Base-by-base conservation (phyloP, 2,888 invertebrate species). In the Heterodera filipjevi region DNA sequence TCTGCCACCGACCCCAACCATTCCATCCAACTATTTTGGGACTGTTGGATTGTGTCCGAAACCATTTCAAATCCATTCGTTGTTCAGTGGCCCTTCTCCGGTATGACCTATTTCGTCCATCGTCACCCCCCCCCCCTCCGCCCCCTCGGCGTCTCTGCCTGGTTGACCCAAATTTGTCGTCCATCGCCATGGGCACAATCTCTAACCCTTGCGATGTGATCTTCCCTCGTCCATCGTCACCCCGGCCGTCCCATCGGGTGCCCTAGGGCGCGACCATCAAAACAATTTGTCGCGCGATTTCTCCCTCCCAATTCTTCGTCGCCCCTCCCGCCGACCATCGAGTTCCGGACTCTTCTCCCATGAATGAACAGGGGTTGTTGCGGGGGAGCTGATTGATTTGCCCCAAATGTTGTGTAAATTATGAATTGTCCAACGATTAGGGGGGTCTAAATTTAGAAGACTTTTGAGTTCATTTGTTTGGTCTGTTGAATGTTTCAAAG, bases 221-320 rank as follows among this genome's bases (percentile, higher is more conserved):
- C 32, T 30, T 30, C 66, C 32, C 66, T 19, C 59, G n/a, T 59
- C 59, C 59, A 32, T 68, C 33, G 35, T 68, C 68, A 22, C 68
- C 33, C 68, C 68, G 68, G 33, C 68, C 33, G 32, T 35, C 68
- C 68, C 32, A 33, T 35, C 16, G 59, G 59, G 59, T 59, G 59
- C 68, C 68, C 33, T 35, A 35, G 35, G 68, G 68, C 33, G 68
- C 68, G 68, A 35, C 68, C 68, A 68, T 33, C 68, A 68, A 68
- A 68, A 68, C 68, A 68, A 68, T 68, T 68, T 68, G 33, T 68
- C 68, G 68, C 68, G 68, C 68, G 68, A 68, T 68, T 66, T 68
- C 66, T 19, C 32, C 68, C 68, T 33, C 16, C 66, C 68, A 35
- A 32, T 32, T 32, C 68, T 68, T 59, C 53, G 19, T 32, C 30